Percentiles rank a stretch among this genome's conserved stretches.
Conservation (phyloP, 1,140 invertebrate genomes). For the Dendrolimus punctatus region DNA sequence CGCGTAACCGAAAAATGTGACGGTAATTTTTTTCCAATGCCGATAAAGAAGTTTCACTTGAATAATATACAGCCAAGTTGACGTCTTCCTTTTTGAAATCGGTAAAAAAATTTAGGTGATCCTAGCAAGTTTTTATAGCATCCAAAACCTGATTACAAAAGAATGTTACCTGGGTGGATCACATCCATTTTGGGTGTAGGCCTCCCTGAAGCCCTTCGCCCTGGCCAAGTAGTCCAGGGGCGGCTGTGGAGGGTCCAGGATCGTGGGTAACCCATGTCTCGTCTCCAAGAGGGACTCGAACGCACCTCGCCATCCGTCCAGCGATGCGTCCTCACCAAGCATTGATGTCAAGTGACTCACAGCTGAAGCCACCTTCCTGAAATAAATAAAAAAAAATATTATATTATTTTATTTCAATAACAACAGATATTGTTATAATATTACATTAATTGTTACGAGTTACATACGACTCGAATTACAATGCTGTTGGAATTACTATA, state of each 20-base stretch:
- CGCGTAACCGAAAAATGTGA: too few relatives aligned
- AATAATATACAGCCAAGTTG: too few relatives aligned
- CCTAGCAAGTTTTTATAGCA: too few relatives aligned
- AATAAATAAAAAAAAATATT: constrained; percentile 2
- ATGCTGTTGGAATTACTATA: too few relatives aligned
- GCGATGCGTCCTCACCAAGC: constrained; percentile 32
- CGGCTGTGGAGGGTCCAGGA: constrained; percentile 64
- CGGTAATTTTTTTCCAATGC: too few relatives aligned
- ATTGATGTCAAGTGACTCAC: constrained; percentile 70
- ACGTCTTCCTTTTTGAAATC: too few relatives aligned
- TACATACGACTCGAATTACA: too few relatives aligned
- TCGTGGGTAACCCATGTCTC: constrained; percentile 53
- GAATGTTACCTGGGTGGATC: constrained; percentile 73
- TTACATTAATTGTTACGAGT: too few relatives aligned
- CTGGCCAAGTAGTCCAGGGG: constrained; percentile 74
- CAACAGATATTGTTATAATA: background rate
- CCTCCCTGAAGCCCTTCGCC: constrained; percentile 76
- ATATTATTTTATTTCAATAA: constrained; percentile 1
- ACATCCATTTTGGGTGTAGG: constrained; percentile 76
- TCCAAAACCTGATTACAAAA: background rate
- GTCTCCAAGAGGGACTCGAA: constrained; percentile 73
- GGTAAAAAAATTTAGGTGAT: too few relatives aligned
- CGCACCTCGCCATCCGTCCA: constrained; percentile 64
- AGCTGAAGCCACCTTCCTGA: constrained; percentile 72
- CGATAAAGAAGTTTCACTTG: too few relatives aligned